Evolutionary conservation across 2,888 invertebrate genomes (phyloP).

Genomic region (Dicranocentrus wangi): DNA sequence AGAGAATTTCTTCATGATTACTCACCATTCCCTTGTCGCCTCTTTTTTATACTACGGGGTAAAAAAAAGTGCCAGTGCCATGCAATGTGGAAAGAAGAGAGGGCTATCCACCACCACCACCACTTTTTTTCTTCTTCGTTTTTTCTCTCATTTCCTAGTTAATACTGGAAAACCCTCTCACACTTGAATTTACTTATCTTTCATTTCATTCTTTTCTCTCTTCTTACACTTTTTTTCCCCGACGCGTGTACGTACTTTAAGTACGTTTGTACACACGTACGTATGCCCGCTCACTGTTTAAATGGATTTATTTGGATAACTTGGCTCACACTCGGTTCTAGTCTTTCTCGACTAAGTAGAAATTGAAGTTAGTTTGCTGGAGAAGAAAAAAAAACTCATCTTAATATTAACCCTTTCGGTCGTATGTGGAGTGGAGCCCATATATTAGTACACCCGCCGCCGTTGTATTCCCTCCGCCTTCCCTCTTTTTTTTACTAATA

Average conservation of each 20-base stretch:
- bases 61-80: too few species aligned
- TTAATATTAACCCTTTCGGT: slow-evolving; percentile 37
- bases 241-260: slow-evolving; percentile 49
- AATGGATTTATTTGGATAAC: slow-evolving; percentile 55
- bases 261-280: slow-evolving; percentile 17
- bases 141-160: slow-evolving; percentile 55
- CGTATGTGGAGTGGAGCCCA: too few species aligned
- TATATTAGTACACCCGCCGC: neutral
- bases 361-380: slow-evolving; percentile 56
- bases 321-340: slow-evolving; percentile 19
- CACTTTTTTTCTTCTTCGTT: slow-evolving; percentile 21
- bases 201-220: slow-evolving; percentile 37
- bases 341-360: slow-evolving; percentile 41
- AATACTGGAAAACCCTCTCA: slow-evolving; percentile 29
- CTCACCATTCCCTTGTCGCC: slow-evolving; percentile 58
- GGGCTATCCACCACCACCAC: neutral
- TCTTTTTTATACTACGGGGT: too few species aligned
- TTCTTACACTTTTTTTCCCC: slow-evolving; percentile 42
- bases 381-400: slow-evolving; percentile 49
- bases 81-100: too few species aligned
- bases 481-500: slow-evolving; percentile 6
- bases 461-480: neutral
- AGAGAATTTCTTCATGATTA: slow-evolving; percentile 65
- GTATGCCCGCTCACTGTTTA: slow-evolving; percentile 30
- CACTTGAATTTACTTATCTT: slow-evolving; percentile 56